Evolutionary conservation across 1,140 invertebrate species (phyloP).

Genomic region (Cheumatopsyche charites): DNA sequence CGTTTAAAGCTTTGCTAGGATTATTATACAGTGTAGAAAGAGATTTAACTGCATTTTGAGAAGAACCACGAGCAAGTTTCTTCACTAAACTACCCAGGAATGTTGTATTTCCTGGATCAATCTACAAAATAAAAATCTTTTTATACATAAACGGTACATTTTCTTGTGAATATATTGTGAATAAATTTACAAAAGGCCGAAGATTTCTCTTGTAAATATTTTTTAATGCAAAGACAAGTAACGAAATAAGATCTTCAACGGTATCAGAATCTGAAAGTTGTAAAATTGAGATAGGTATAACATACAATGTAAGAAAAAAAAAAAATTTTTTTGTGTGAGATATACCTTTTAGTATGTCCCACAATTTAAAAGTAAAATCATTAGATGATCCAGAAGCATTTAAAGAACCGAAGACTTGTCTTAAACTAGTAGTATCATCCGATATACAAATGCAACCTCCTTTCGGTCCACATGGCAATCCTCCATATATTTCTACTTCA

Average conservation of each 20-base stretch:
- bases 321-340: too few species aligned
- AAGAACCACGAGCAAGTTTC: conserved; percentile 57
- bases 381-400: conserved; percentile 54
- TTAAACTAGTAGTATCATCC: conserved; percentile 53
- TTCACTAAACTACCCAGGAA: conserved; percentile 57
- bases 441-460: conserved; percentile 57
- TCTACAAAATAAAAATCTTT: conserved; percentile 50
- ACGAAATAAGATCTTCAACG: conserved; percentile 56
- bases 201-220: conserved; percentile 59
- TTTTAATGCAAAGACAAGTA: conserved; percentile 56
- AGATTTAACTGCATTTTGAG: conserved; percentile 57
- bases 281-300: background rate
- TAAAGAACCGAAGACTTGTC: conserved; percentile 53
- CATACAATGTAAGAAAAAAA: background rate
- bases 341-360: conserved; percentile 60
- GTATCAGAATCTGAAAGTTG: conserved; percentile 56
- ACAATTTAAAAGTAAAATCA: conserved; percentile 60
- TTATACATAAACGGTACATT: conserved; percentile 8
- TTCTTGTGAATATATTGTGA: background rate
- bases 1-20: conserved; percentile 54
- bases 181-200: conserved; percentile 56
- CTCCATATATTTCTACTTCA: conserved; percentile 58
- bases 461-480: conserved; percentile 54
- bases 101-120: conserved; percentile 59
- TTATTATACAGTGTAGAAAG: conserved; percentile 55